Conservation (phyloP, 2,113 vertebrate genomes). For the Cyprinodon tularosa region DNA sequence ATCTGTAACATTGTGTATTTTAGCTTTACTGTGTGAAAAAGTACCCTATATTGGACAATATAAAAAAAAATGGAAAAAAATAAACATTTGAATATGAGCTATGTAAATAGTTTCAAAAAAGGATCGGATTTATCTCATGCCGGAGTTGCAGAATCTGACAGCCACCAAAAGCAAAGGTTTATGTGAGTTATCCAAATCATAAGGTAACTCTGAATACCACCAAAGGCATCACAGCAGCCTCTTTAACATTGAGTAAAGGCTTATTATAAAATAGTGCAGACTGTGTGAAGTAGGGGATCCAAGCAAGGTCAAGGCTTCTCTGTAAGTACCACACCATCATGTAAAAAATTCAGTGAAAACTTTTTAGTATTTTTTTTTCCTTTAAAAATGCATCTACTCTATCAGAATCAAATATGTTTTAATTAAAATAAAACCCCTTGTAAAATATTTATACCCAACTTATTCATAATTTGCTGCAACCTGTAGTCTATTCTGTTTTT, state of each 20-base stretch:
- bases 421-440: neutral
- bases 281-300: neutral
- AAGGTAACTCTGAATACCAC: slow-evolving; percentile 14
- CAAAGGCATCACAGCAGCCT: slow-evolving; percentile 10
- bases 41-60: slow-evolving; percentile 25
- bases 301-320: slow-evolving; percentile 6
- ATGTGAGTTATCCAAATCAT: slow-evolving; percentile 20
- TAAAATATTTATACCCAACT: neutral
- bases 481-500: neutral
- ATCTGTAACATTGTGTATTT: slow-evolving; percentile 41
- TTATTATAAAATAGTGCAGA: neutral
- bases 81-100: slow-evolving; percentile 1
- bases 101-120: neutral
- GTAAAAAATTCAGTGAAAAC: neutral
- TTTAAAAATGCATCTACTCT: neutral
- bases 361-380: neutral
- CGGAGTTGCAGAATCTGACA: slow-evolving; percentile 16
- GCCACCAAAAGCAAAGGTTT: slow-evolving; percentile 17
- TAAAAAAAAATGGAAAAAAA: neutral
- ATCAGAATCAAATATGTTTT: neutral
- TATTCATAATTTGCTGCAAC: neutral
- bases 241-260: slow-evolving; percentile 2
- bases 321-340: neutral
- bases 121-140: slow-evolving; percentile 2
- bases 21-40: slow-evolving; percentile 2